These are phyloP conservation scores for Ophion ventricosus DNA, from an alignment of 2,888 invertebrate genomes.

Conservation along the genomic window DNA sequence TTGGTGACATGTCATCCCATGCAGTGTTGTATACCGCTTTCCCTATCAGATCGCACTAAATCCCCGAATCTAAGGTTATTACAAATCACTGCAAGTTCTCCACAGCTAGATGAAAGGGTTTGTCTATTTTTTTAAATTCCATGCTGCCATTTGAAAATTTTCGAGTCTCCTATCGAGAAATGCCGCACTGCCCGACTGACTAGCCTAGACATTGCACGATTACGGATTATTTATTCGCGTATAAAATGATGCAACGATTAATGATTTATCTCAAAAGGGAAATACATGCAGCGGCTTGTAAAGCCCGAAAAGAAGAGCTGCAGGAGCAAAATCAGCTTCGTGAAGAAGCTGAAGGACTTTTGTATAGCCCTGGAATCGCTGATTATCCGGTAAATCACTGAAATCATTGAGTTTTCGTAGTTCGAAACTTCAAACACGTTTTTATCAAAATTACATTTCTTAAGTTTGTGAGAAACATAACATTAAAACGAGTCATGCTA, in stretches of 20 bases:
- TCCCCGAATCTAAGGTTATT: not conserved
- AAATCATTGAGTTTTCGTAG: no score
- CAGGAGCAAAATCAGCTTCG: no score
- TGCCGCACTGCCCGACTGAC: not conserved
- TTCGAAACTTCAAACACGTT: no score
- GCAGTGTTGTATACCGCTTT: conserved; percentile 2
- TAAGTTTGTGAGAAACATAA: no score
- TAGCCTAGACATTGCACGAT: not conserved
- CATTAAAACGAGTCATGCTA: no score
- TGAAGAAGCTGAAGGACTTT: no score
- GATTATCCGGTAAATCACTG: no score
- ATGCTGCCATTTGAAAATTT: no score
- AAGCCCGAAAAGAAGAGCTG: no score
- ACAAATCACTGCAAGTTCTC: not conserved
- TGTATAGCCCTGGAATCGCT: no score
- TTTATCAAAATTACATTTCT: no score
- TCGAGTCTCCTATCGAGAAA: not conserved
- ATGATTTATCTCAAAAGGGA: conserved; percentile 10
- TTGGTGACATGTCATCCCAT: conserved; percentile 13
- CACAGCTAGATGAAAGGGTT: not conserved
- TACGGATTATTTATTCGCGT: not conserved
- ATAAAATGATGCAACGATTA: not conserved
- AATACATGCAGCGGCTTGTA: no score
- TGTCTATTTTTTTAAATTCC: conserved; percentile 43
- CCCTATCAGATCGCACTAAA: conserved; percentile 14